Percentiles rank a stretch among this genome's conserved stretches.
Evolutionary conservation across 1,140 invertebrate genomes (phyloP).

Genomic region (Drosophila sproati): DNA sequence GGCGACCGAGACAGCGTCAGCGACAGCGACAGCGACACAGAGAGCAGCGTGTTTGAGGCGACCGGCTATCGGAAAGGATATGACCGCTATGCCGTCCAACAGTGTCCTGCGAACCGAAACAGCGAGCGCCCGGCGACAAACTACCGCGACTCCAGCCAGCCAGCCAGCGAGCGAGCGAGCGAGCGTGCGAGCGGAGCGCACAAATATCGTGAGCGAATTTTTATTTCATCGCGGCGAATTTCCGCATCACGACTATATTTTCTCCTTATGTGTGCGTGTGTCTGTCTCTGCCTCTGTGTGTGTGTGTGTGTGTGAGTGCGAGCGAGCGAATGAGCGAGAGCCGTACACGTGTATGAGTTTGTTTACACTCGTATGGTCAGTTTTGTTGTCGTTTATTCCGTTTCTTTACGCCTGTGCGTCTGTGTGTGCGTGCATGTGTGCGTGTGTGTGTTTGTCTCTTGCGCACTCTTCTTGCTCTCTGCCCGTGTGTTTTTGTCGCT

Average conservation of each 20-base stretch:
- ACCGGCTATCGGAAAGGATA: slow-evolving; percentile 81
- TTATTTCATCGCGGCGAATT: slow-evolving; percentile 84
- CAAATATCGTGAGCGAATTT: slow-evolving; percentile 78
- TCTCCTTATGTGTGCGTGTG: slow-evolving; percentile 45
- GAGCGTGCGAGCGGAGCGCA: slow-evolving; percentile 37
- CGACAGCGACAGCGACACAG: slow-evolving; percentile 45
- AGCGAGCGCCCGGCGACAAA: slow-evolving; percentile 80
- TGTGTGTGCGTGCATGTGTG: slow-evolving; percentile 38
- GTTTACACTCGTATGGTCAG: slow-evolving; percentile 73
- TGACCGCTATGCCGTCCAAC: slow-evolving; percentile 63
- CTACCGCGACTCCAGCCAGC: slow-evolving; percentile 55
- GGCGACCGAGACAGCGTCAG: slow-evolving; percentile 7
- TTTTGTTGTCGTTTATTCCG: slow-evolving; percentile 59
- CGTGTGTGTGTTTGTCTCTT: slow-evolving; percentile 26
- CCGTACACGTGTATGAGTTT: slow-evolving; percentile 55
- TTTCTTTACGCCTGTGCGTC: slow-evolving; percentile 52
- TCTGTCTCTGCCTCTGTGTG: slow-evolving; percentile 45
- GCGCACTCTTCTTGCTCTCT: slow-evolving; percentile 56
- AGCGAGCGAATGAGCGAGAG: slow-evolving; percentile 45
- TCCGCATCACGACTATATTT: slow-evolving; percentile 64
- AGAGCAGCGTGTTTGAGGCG: slow-evolving; percentile 60
- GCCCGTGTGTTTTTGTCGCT: slow-evolving; percentile 35
- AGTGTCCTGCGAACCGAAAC: slow-evolving; percentile 78
- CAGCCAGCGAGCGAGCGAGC: slow-evolving; percentile 38
- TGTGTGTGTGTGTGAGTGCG: slow-evolving; percentile 31